Conservation (phyloP, 2,797 vertebrate species). For the Micromesistius poutassou region DNA sequence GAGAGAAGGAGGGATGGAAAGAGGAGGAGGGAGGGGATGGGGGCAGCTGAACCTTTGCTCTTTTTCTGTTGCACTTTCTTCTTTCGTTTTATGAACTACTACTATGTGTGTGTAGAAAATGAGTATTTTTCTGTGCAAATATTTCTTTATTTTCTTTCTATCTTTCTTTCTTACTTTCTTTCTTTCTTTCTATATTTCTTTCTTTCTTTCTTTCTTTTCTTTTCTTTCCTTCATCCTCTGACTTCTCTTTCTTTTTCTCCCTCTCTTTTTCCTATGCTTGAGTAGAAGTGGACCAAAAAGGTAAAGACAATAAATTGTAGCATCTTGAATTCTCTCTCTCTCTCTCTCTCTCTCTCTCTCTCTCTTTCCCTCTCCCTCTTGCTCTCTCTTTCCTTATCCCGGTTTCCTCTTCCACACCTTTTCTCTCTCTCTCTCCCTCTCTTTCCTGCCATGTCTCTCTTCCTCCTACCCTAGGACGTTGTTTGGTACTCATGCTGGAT, state of each 20-base stretch:
- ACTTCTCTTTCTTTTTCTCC: conserved; percentile 85
- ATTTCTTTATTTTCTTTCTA: conserved; percentile 33
- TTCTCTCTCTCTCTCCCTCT: conserved; percentile 46
- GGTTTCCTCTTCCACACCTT: conserved; percentile 61
- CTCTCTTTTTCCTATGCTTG: conserved; percentile 91
- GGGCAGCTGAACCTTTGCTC: conserved; percentile 18
- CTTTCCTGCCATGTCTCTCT: conserved; percentile 61
- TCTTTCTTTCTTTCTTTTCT: conserved; percentile 22
- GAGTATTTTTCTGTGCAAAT: conserved; percentile 68
- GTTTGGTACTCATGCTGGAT: conserved; percentile 80
- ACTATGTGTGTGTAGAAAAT: conserved; percentile 60
- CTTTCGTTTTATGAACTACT: conserved; percentile 51
- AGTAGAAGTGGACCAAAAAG: conserved; percentile 99
- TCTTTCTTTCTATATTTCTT: not conserved
- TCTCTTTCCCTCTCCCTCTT: conserved; percentile 66
- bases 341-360: conserved; percentile 47
- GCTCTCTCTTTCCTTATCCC: conserved; percentile 55
- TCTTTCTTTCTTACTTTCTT: not conserved
- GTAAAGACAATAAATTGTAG: conserved; percentile 87
- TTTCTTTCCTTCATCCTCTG: conserved; percentile 83
- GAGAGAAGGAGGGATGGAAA: conserved; percentile 31
- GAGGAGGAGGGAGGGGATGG: conserved; percentile 17
- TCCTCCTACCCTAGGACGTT: conserved; percentile 74
- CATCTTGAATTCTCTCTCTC: conserved; percentile 75
- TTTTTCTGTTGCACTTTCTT: conserved; percentile 40